Evolutionary conservation across 64 coral and sea anemone species (phyloP).

Genomic region (Dendronephthya gigantea): DNA sequence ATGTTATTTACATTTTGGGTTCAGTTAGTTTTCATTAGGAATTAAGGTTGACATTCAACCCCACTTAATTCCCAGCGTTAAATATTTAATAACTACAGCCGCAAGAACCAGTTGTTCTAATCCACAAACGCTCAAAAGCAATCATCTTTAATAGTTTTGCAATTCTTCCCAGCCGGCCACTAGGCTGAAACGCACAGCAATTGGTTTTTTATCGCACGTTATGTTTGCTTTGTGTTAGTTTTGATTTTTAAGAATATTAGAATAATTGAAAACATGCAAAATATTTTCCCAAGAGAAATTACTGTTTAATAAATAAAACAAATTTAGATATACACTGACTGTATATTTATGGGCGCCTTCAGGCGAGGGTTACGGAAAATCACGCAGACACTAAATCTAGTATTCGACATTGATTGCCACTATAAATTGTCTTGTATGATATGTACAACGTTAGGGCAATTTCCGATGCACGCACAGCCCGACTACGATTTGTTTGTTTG

Average conservation of each 20-base stretch:
- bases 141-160: neutral
- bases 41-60: neutral
- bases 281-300: constrained; percentile 17
- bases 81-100: neutral
- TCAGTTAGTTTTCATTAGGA: neutral
- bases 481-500: neutral
- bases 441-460: neutral
- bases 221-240: neutral
- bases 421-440: neutral
- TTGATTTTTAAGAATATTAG: neutral
- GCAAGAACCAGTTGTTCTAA: neutral
- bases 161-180: neutral
- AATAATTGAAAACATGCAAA: constrained; percentile 17
- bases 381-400: neutral
- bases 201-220: neutral
- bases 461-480: neutral
- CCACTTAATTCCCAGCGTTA: neutral
- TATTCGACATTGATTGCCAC: neutral
- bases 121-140: neutral
- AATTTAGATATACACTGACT: neutral
- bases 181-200: neutral
- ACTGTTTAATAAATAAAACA: constrained; percentile 7
- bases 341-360: neutral
- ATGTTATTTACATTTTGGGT: neutral
- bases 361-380: too few species aligned